Evolutionary conservation across 2,888 invertebrate species (phyloP), one percentile per base, ranked within the genome.

Genomic region (Caenorhabditis parvicauda): DNA sequence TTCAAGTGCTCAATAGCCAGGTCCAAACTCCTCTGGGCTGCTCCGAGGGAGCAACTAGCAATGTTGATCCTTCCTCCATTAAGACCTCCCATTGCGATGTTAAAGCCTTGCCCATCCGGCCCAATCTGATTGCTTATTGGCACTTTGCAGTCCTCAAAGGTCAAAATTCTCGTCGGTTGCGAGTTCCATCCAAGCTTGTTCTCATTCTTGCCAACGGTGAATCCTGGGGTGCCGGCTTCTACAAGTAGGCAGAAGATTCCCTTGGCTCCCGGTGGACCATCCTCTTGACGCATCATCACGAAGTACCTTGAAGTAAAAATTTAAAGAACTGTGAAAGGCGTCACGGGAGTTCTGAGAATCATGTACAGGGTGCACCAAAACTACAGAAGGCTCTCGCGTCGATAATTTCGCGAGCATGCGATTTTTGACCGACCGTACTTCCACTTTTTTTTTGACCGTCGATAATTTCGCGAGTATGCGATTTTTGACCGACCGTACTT

Each of bases 151-250:
- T 86, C 85, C 73, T 86, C 86, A 72, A 86, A 83, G 39, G 85
- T 85, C 27, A 86, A 83, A 60, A 84, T 84, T 59, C 86, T 68
- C 0, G 86, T 85, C 1, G 86, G 86, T 65, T 86, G 86, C n/a
- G 84, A 83, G 71, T 85, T 85, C 86, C 86, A 86, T 3, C 86
- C 86, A 12, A 86, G 59, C 82, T 86, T 86, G 68, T 83, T 83
- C 72, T 86, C 86, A 67, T 86, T 86, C 64, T 85, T 85, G 1
- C 86, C 86, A 76, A 85, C 84, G 53, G 79, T 81, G 28, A 86
- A 81, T 27, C 86, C 86, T 44, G 83, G 83, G 12, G 83, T 83
- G 37, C 82, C 85, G 64, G 85, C 84, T 67, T 86, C 86, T n/a
- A 86, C 83, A 49, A 86, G 69, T 21, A 87, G 55, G 75, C 86